Evolutionary conservation across 2,797 vertebrate species (phyloP).

Genomic region (Anguilla marmorata): DNA sequence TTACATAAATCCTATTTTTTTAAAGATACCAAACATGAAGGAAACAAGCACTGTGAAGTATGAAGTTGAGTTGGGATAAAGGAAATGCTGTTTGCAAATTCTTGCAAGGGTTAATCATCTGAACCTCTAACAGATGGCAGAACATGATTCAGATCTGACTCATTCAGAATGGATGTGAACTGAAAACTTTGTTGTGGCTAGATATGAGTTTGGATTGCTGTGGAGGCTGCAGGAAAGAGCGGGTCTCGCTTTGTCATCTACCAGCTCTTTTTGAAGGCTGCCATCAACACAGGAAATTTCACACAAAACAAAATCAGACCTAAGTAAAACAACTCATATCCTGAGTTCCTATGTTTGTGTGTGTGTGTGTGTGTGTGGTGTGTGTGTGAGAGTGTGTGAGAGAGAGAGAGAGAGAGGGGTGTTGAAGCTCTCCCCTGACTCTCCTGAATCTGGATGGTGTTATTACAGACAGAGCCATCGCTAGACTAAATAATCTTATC

Average conservation of each 20-base stretch:
- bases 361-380: not conserved
- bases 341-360: constrained; percentile 18
- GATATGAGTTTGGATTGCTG: not conserved
- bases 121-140: constrained; percentile 10
- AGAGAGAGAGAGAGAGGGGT: not conserved
- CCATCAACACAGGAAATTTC: not conserved
- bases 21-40: not conserved
- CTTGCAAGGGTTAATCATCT: not conserved
- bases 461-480: not conserved
- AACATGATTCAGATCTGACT: not conserved
- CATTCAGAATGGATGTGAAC: not conserved
- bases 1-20: not conserved
- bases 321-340: not conserved
- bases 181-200: not conserved
- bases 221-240: not conserved
- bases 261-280: not conserved
- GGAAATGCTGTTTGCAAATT: not conserved
- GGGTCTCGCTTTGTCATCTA: not conserved
- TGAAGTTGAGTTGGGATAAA: not conserved
- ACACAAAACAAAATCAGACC: not conserved
- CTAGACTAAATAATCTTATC: not conserved
- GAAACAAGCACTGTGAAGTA: not conserved
- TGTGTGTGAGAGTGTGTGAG: constrained; percentile 4
- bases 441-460: not conserved
- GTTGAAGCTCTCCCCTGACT: constrained; percentile 6